phyloP scores from a whole-genome alignment of 2,113 vertebrate genomes.

The Leptosomus discolor region DNA sequence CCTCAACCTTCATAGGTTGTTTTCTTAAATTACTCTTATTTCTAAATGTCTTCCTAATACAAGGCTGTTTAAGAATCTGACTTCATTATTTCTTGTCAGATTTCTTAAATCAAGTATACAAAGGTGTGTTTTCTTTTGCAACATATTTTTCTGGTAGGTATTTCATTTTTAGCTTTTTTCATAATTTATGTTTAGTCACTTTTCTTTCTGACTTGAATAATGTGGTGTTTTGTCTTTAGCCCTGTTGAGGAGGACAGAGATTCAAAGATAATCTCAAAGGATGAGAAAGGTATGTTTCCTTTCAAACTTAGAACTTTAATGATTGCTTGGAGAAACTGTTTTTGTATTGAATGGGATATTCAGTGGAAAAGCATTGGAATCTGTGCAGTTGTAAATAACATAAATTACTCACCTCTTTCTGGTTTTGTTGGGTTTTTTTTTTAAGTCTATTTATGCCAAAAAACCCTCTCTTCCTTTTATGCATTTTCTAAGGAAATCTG shows the following conservation, averaged over 20 bases:
- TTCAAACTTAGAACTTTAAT: accelerated
- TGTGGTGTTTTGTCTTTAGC: constrained; percentile 82
- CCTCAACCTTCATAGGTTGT: constrained; percentile 72
- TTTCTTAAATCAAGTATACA: constrained; percentile 58
- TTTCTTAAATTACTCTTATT: constrained; percentile 63
- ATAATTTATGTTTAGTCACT: background rate
- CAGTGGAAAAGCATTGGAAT: background rate
- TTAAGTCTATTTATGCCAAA: background rate
- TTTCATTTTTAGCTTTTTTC: constrained; percentile 64
- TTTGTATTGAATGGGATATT: background rate
- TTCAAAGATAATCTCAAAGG: constrained; percentile 81
- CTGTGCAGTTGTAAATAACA: background rate
- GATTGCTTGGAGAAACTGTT: background rate
- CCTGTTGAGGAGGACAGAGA: constrained; percentile 83
- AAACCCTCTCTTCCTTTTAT: background rate
- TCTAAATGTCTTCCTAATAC: constrained; percentile 49
- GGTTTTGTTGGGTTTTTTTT: background rate
- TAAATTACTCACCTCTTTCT: background rate
- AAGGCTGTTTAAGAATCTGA: constrained; percentile 68
- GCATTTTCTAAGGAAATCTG: background rate
- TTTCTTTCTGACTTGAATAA: constrained; percentile 51
- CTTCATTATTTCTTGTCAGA: constrained; percentile 65
- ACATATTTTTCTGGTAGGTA: constrained; percentile 77
- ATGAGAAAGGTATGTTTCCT: constrained; percentile 87
- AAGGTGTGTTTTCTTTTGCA: constrained; percentile 53